Percentiles rank a stretch among this genome's conserved stretches.
These are phyloP conservation scores for Drosophila lacertosa DNA, from an alignment of 1,140 invertebrate genomes.

Conservation along the genomic window DNA sequence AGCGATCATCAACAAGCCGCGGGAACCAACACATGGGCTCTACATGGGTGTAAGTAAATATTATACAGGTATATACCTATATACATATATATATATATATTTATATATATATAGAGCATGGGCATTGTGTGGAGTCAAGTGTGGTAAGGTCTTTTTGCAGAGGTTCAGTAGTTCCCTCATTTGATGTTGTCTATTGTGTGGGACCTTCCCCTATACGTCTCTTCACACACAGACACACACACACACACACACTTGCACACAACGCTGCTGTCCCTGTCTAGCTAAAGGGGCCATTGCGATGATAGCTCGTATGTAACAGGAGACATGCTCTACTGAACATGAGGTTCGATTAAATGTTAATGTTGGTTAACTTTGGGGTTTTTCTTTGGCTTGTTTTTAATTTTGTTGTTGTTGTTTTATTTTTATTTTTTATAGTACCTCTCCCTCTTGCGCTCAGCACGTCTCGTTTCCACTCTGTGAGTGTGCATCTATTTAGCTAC, in stretches of 20 bases:
- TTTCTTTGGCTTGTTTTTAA: slow-evolving; percentile 74
- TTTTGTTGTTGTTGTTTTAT: too few species aligned
- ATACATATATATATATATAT: slow-evolving; percentile 5
- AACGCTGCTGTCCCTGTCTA: slow-evolving; percentile 17
- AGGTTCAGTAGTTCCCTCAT: slow-evolving; percentile 77
- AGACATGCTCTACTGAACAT: slow-evolving; percentile 84
- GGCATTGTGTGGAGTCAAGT: slow-evolving; percentile 55
- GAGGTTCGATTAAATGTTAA: slow-evolving; percentile 84
- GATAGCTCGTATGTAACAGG: slow-evolving; percentile 81
- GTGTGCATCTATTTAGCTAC: slow-evolving; percentile 81
- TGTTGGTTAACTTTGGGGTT: slow-evolving; percentile 84
- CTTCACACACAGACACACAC: neutral
- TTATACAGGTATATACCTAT: slow-evolving; percentile 15
- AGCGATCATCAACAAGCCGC: slow-evolving; percentile 59
- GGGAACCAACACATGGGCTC: slow-evolving; percentile 21
- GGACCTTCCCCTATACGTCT: slow-evolving; percentile 39
- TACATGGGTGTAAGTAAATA: slow-evolving; percentile 6
- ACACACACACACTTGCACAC: neutral
- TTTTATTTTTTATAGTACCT: slow-evolving; percentile 15
- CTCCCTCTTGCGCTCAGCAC: slow-evolving; percentile 1
- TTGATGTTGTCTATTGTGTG: slow-evolving; percentile 59
- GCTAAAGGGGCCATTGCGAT: slow-evolving; percentile 22
- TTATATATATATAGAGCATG: slow-evolving; percentile 7
- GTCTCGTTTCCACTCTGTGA: slow-evolving; percentile 24
- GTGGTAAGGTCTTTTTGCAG: slow-evolving; percentile 75